Conservation (phyloP, 2,797 vertebrate genomes). For the Fundulus diaphanus region DNA sequence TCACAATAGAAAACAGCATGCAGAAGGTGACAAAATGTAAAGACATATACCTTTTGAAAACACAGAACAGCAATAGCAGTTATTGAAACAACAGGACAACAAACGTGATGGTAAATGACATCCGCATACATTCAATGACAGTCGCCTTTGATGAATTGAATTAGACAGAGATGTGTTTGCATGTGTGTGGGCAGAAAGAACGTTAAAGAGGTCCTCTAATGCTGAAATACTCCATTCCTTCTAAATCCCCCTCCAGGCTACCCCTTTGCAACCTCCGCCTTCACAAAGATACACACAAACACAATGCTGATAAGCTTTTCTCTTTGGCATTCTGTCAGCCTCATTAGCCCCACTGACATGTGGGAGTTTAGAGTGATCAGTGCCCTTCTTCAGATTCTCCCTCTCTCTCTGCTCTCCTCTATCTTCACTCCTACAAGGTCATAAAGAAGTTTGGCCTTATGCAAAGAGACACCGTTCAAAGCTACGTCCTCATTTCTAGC, state of each 20-base stretch:
- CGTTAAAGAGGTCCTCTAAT: conserved; percentile 63
- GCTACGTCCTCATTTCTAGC: conserved; percentile 19
- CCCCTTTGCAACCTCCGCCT: conserved; percentile 58
- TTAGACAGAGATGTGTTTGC: conserved; percentile 25
- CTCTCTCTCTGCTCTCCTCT: conserved; percentile 22
- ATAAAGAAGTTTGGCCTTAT: conserved; percentile 41
- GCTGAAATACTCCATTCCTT: conserved; percentile 61
- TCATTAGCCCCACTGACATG: conserved; percentile 68
- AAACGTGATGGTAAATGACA: conserved; percentile 17
- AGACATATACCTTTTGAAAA: not conserved
- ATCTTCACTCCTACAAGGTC: conserved; percentile 40
- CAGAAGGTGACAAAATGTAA: not conserved
- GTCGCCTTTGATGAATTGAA: conserved; percentile 32
- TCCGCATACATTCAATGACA: conserved; percentile 6
- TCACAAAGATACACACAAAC: conserved; percentile 27
- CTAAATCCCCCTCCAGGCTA: conserved; percentile 58
- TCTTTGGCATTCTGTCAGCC: conserved; percentile 62
- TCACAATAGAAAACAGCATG: not conserved
- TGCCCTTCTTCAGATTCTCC: conserved; percentile 33
- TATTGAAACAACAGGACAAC: conserved; percentile 13
- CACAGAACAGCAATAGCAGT: conserved; percentile 7
- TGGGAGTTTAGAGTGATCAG: conserved; percentile 60
- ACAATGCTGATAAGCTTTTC: conserved; percentile 30
- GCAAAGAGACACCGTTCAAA: conserved; percentile 31
- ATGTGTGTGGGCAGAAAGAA: conserved; percentile 58